Evolutionary conservation across 2,113 vertebrate genomes (phyloP).

Genomic region (Oncorhynchus keta): DNA sequence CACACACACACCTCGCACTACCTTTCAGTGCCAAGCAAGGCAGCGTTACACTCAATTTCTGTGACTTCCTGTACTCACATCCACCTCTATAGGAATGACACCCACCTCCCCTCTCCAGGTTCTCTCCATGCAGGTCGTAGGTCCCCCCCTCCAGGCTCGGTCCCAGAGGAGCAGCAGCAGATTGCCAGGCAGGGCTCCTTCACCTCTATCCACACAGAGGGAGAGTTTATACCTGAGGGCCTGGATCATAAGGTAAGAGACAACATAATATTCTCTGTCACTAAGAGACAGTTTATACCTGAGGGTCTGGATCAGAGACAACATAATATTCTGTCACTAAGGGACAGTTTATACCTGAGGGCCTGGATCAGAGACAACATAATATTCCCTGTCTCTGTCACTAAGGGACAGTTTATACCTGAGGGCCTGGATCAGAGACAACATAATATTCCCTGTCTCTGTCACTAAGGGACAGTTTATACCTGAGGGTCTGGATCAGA

Average conservation of each 20-base stretch:
- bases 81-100: too few relatives aligned
- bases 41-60: too few relatives aligned
- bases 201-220: constrained; percentile 91
- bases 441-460: too few relatives aligned
- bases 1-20: neutral
- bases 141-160: constrained; percentile 85
- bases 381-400: too few relatives aligned
- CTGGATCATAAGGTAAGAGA: constrained; percentile 80
- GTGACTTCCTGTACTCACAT: too few relatives aligned
- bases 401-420: constrained; percentile 87
- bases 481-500: constrained; percentile 61
- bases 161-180: constrained; percentile 91
- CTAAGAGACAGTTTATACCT: too few relatives aligned
- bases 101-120: constrained; percentile 60
- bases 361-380: too few relatives aligned
- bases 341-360: too few relatives aligned
- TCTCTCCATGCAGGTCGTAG: constrained; percentile 87
- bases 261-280: neutral
- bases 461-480: constrained; percentile 6
- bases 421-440: constrained; percentile 78
- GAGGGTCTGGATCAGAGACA: too few relatives aligned
- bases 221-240: constrained; percentile 89
- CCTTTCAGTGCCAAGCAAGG: too few relatives aligned
- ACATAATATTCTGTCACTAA: too few relatives aligned
- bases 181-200: constrained; percentile 90